Conservation (phyloP, 2,797 vertebrate genomes). For the Phataginus tricuspis region DNA sequence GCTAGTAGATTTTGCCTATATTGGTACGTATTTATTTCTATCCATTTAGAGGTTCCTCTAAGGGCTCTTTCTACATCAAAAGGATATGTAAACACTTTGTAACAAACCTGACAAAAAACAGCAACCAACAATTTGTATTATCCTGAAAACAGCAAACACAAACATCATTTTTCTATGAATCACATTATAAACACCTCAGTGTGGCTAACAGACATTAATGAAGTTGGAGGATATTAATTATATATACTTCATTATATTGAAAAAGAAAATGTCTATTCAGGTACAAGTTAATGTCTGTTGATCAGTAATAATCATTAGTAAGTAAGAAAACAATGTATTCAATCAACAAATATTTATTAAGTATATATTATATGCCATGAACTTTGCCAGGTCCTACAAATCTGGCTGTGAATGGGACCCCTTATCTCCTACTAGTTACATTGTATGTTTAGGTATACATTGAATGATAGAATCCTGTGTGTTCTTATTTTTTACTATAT, state of each 20-base stretch:
- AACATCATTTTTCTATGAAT: not conserved
- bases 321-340: slow-evolving; percentile 2
- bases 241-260: not conserved
- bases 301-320: slow-evolving; percentile 15
- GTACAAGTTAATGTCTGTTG: not conserved
- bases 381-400: not conserved
- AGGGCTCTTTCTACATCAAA: not conserved
- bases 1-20: not conserved
- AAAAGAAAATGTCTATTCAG: slow-evolving; percentile 8
- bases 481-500: not conserved
- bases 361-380: not conserved
- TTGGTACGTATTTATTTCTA: slow-evolving; percentile 20
- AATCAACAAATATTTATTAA: not conserved
- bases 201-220: not conserved
- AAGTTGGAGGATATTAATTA: not conserved
- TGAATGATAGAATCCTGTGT: not conserved
- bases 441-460: not conserved
- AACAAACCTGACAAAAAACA: not conserved
- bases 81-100: not conserved
- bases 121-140: slow-evolving; percentile 3
- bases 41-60: not conserved
- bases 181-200: not conserved
- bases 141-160: slow-evolving; percentile 4
- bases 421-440: not conserved
- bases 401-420: not conserved